Evolutionary conservation across 2,888 invertebrate genomes (phyloP).

Genomic region (Eugnorisma glareosa): DNA sequence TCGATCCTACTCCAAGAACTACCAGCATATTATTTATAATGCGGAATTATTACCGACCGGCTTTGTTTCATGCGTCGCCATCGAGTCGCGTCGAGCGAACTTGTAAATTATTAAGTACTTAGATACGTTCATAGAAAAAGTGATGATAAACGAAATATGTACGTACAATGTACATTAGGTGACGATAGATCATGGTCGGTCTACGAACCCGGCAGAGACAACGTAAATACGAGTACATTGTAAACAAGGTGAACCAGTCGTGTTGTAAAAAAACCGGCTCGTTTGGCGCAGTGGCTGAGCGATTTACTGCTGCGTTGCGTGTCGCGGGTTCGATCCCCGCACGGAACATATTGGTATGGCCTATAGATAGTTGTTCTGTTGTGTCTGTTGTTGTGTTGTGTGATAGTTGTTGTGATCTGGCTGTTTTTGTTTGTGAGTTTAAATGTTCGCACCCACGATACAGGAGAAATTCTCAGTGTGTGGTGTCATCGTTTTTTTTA

Average conservation of each 20-base stretch:
- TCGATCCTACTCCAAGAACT: slow-evolving; percentile 45
- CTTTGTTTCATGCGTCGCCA: slow-evolving; percentile 39
- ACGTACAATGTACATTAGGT: slow-evolving; percentile 68
- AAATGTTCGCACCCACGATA: not conserved
- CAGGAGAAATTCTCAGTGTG: not conserved
- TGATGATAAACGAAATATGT: slow-evolving; percentile 38
- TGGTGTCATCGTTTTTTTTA: not conserved
- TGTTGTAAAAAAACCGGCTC: slow-evolving; percentile 53
- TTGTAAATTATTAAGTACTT: slow-evolving; percentile 39
- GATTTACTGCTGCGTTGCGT: not conserved
- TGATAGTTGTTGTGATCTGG: too few species aligned
- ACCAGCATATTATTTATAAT: slow-evolving; percentile 36
- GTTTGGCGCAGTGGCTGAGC: not conserved
- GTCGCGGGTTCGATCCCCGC: not conserved
- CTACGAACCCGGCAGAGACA: slow-evolving; percentile 81
- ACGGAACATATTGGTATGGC: not conserved
- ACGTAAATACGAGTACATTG: slow-evolving; percentile 69
- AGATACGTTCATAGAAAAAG: slow-evolving; percentile 37
- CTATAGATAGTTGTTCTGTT: not conserved
- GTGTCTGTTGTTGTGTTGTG: too few species aligned
- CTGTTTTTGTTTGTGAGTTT: not conserved
- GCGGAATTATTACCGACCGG: slow-evolving; percentile 17
- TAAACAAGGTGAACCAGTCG: slow-evolving; percentile 82
- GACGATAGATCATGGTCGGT: slow-evolving; percentile 81
- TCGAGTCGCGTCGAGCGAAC: slow-evolving; percentile 27